Conservation (phyloP, 2,113 vertebrate species). For the Lepisosteus oculatus region DNA sequence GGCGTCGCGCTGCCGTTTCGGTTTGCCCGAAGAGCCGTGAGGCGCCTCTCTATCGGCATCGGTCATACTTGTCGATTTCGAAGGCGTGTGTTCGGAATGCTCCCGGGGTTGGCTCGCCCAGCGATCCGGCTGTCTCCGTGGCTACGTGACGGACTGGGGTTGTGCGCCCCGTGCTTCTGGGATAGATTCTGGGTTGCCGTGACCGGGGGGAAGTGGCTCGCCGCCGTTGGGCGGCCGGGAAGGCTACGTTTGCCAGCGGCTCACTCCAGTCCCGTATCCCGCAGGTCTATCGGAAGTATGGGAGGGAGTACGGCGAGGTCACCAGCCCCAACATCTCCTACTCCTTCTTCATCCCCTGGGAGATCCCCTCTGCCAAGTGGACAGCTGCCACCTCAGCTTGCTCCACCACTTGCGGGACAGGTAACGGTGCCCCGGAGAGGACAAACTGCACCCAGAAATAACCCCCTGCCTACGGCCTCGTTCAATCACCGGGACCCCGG, state of each 20-base stretch:
- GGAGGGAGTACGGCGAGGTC: slow-evolving; percentile 75
- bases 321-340: slow-evolving; percentile 83
- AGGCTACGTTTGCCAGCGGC: not conserved
- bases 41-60: no score
- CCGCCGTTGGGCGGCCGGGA: no score
- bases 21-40: no score
- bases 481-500: not conserved
- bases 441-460: not conserved
- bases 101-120: no score
- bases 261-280: not conserved
- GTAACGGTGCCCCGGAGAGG: slow-evolving; percentile 53
- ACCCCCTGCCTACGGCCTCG: not conserved
- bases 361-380: slow-evolving; percentile 60
- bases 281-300: slow-evolving; percentile 85
- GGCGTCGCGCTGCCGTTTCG: no score
- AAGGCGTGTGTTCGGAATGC: no score
- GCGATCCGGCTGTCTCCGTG: no score
- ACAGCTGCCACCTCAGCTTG: slow-evolving; percentile 57
- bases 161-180: no score
- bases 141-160: no score
- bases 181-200: no score
- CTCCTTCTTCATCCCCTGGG: slow-evolving; percentile 69
- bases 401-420: slow-evolving; percentile 84
- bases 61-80: no score
- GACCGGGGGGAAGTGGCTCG: no score